Base-by-base conservation (phyloP, 2,888 invertebrate genomes). In the Hybos culiciformis region DNA sequence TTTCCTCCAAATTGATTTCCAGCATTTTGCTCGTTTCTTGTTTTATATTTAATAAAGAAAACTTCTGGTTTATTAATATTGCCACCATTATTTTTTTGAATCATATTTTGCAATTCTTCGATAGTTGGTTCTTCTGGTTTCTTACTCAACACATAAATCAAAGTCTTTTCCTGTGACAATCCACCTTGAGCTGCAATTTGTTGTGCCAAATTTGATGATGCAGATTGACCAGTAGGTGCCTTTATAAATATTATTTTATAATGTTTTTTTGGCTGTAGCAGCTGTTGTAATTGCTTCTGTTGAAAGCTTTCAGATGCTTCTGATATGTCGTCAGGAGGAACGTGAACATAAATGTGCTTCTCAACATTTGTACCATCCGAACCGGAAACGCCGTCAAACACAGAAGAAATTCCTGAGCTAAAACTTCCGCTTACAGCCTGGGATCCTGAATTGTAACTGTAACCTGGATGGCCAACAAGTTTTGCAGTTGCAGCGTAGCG, bases 291-390 rank as follows among this genome's bases (percentile, higher is more conserved):
- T 71, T 44, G 76, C 75, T 20, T 77, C 75, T 11, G 26, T 19
- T 46, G 74, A 71, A 79, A 74, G 59, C 68, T 76, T 3, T 78
- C 74, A 11, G 77, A 72, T 11, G 74, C 75, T 54, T 77, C 72
- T 54, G 84, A 83, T 12, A 78, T 78, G 60, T 86, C 85, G 49
- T 84, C 83, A 31, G 86, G 86, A 17, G 86, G 85, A 20, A 86
- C 84, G 62, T 86, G 86, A 5, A 87, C 85, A 68, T 86, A 87
- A 4, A 87, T 85, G 60, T 86, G 86, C 56, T 87, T 87, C 63
- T 86, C 85, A 55, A 83, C 75, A 43, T 80, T 75, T 42, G 51
- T 46, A 2, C 52, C 52, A n/a, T 55, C 48, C 21, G 52, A 50
- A 5, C 52, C 53, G 17, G 48, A 48, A 19, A 52, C 26, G 12